A percentile compares a stretch with the other conserved stretches of the same genome.
phyloP scores from a whole-genome alignment of 2,888 invertebrate species.

The Incurvaria masculella region DNA sequence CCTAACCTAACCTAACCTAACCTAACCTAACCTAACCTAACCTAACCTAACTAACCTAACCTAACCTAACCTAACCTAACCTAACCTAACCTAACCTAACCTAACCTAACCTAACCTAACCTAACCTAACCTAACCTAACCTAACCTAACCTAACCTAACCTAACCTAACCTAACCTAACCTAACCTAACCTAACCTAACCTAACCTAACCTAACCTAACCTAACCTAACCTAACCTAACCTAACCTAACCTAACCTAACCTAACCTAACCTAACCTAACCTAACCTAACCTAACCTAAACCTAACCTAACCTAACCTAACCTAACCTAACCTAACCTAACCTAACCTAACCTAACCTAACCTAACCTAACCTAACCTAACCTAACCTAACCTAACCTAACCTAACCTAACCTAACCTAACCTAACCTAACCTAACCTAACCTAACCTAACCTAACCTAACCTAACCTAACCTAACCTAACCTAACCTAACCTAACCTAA shows the following conservation, averaged over 20 bases:
- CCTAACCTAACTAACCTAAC: constrained; percentile 5
- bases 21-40: constrained; percentile 1
- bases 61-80: constrained; percentile 5
- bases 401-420: constrained; percentile 11
- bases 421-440: constrained; percentile 12
- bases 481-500: constrained; percentile 9
- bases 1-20: constrained; percentile 1
- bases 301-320: constrained; percentile 8
- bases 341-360: constrained; percentile 5
- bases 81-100: constrained; percentile 5
- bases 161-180: constrained; percentile 5
- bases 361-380: constrained; percentile 6
- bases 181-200: constrained; percentile 6
- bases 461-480: constrained; percentile 9
- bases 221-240: constrained; percentile 8
- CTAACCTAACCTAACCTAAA: constrained; percentile 6
- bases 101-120: constrained; percentile 7
- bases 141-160: constrained; percentile 3
- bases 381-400: constrained; percentile 9
- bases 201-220: constrained; percentile 5
- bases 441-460: constrained; percentile 12
- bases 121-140: constrained; percentile 3
- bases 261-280: constrained; percentile 6
- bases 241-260: constrained; percentile 8
- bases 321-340: constrained; percentile 7